Evolutionary conservation across 2,113 vertebrate species (phyloP), one percentile per base, ranked within the genome.

Genomic region (Anoplopoma fimbria): DNA sequence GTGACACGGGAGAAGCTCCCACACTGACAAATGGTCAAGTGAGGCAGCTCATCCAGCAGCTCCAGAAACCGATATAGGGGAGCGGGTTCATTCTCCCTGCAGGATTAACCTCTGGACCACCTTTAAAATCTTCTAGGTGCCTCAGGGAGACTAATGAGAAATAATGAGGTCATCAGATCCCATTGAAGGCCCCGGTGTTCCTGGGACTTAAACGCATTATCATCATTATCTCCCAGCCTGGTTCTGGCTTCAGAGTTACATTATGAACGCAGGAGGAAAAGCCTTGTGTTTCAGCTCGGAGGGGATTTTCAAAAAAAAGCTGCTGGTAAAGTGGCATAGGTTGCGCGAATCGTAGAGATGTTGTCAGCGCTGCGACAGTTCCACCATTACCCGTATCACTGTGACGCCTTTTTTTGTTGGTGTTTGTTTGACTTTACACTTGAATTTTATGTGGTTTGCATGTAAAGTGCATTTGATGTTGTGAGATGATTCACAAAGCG

Each of bases 101-200:
- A 17, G 89, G 91, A 94, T 95, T 95, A 95, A 95, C 92, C 93
- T 91, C 89, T 87, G 83, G 90, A 89, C 86, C 93, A 94, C 92
- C 93, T 95, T 94, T 94, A 89, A 94, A 91, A 88, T 91, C 91
- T 89, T 86, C 77, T 69, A 93, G 87, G 92, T 92, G 92, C 91
- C 88, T 90, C 81, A n/a, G 72, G 73, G 86, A 92, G 85, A 89
- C 92, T 95, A 94, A 95, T 95, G 87, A 92, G 93, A 87, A 87
- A 88, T 95, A 96, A 95, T 92, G 93, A 94, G 94, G 92, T 91
- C 89, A 92, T 92, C 83, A 88, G 82, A 94, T 92, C 87, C 79
- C 65, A 89, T 34, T 74, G 88, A 93, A 87, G 81, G 82, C 69
- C 80, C 55, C 65, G 34, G 73, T 88, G 81, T 91, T 92, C 87